phyloP scores from a whole-genome alignment of 2,113 vertebrate genomes.

The Alligator mississippiensis region DNA sequence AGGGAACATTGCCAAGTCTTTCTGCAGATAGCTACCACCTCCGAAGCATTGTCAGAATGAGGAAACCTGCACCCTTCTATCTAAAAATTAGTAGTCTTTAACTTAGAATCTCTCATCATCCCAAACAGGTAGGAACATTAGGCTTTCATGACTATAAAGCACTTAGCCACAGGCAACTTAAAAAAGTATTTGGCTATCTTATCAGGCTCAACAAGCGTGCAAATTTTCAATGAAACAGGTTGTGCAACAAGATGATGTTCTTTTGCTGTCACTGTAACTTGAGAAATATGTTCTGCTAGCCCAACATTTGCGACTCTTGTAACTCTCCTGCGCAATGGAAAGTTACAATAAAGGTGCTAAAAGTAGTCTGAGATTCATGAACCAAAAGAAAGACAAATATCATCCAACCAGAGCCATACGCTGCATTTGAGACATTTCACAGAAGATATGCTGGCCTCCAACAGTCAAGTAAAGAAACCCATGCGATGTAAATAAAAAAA shows the following conservation, averaged over 20 bases:
- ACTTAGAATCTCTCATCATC: conserved; percentile 26
- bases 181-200: neutral
- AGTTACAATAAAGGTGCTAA: neutral
- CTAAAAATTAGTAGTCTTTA: conserved; percentile 41
- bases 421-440: neutral
- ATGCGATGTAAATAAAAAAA: neutral
- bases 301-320: neutral
- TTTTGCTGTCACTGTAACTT: neutral
- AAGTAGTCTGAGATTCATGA: neutral
- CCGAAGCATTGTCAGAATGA: neutral
- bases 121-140: neutral
- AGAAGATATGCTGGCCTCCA: neutral
- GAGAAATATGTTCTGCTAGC: neutral
- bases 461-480: rapidly evolving
- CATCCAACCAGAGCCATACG: neutral
- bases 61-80: conserved; percentile 39
- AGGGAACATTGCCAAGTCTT: conserved; percentile 3
- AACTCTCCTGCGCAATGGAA: neutral
- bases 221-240: neutral
- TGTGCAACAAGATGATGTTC: neutral
- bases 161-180: conserved; percentile 12
- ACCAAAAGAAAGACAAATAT: neutral
- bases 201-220: neutral
- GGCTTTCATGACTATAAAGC: conserved; percentile 23
- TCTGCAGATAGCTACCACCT: neutral